Evolutionary conservation across 2,113 vertebrate species (phyloP), one percentile per base, ranked within the genome.

Genomic region (Syrrhaptes paradoxus): DNA sequence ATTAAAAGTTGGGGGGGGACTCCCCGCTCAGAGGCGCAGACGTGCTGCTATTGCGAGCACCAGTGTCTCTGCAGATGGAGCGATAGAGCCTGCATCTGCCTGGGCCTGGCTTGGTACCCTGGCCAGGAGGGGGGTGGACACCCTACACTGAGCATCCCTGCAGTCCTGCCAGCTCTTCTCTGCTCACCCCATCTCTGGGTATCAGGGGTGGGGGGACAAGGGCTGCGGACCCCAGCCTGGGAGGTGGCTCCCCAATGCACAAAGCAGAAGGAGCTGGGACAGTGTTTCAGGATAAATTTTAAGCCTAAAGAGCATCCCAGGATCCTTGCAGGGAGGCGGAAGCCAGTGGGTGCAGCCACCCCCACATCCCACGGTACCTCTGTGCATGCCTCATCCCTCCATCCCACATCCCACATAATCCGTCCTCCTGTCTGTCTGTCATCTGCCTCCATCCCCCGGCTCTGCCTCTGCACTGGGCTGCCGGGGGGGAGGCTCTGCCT

Each of bases 1-100:
- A 97, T 97, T 97, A 97, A 97, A 97, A 96, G 92, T 80, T 93
- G 95, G 93, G 94, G 96, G 95, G 92, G 87, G 62, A 20, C 46
- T 51, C 92, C 96, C 94, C 46, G 51, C 95, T 93, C 59, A 6
- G 90, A 93, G 95, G 88, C 80, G 21, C 87, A 95, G 97, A 97
- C 97, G 93, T 95, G 96, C 93, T 20, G 57, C 96, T 91, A 87
- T 96, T 94, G 92, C 36, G 8, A 95, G 85, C 79, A 72, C 88
- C 90, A 89, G 80, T 43, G 81, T 80, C 74, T 94, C 89, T 92
- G 93, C 92, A 89, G 96, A 96, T 95, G 94, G 88, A 90, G 86
- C 13, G 95, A 95, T 95, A 96, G 79, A 24, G 74, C 62, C 91
- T 52, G 81, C 49, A 59, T 26, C 89, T 95, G 91, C 76, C 58